These are phyloP conservation scores for Perognathus longimembris DNA, from an alignment of 2,113 vertebrate genomes.

Conservation along the genomic window DNA sequence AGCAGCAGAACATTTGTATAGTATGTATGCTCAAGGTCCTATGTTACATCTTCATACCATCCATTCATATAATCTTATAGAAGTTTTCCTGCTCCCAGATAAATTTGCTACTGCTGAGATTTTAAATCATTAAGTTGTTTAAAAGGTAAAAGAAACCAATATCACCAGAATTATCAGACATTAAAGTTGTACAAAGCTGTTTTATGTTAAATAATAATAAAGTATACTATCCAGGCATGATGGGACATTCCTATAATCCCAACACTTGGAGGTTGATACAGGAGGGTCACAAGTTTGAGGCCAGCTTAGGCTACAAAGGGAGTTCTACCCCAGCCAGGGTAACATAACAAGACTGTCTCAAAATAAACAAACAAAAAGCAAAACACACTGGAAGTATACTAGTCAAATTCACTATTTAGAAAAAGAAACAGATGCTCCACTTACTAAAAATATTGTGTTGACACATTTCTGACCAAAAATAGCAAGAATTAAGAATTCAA, in stretches of 20 bases:
- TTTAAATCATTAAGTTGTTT: neutral
- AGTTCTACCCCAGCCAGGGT: too few relatives aligned
- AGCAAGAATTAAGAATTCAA: conserved; percentile 49
- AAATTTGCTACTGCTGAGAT: neutral
- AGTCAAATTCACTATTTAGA: conserved; percentile 5
- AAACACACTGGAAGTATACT: neutral
- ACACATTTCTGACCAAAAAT: conserved; percentile 10
- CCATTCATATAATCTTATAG: too few relatives aligned
- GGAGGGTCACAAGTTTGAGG: too few relatives aligned
- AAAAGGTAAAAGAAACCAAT: neutral
- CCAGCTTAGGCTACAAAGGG: too few relatives aligned
- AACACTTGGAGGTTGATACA: too few relatives aligned
- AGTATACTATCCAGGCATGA: neutral
- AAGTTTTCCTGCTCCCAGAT: too few relatives aligned
- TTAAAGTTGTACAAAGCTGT: neutral
- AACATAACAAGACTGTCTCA: too few relatives aligned
- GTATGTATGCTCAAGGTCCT: too few relatives aligned
- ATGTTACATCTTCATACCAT: too few relatives aligned
- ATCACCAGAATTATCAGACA: neutral
- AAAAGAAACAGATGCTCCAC: neutral
- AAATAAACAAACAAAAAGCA: too few relatives aligned
- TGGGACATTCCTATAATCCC: too few relatives aligned
- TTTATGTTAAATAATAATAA: conserved; percentile 15
- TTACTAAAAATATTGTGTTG: neutral
- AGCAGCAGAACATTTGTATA: neutral